phyloP scores from a whole-genome alignment of 2,113 vertebrate genomes.

The Bettongia penicillata region DNA sequence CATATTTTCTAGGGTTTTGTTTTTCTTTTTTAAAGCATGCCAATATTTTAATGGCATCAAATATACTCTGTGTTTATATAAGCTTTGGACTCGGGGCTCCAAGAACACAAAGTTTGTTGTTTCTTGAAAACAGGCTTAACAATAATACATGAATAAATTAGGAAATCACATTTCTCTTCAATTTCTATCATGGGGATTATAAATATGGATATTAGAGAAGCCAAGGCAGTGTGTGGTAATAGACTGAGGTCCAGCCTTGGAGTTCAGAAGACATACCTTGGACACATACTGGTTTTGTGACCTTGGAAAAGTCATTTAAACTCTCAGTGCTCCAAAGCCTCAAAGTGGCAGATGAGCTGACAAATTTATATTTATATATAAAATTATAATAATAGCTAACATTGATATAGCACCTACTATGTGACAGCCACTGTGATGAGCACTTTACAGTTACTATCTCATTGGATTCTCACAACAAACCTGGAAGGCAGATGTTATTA shows the following conservation, averaged over 20 bases:
- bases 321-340: not conserved
- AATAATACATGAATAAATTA: not conserved
- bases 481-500: not conserved
- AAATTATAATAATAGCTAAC: not conserved
- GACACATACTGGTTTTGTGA: not conserved
- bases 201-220: not conserved
- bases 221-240: not conserved
- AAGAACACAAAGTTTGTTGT: not conserved
- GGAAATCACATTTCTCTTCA: not conserved
- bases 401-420: not conserved
- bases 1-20: not conserved
- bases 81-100: not conserved
- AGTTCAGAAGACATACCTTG: not conserved
- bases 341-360: not conserved
- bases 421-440: not conserved
- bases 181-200: not conserved
- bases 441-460: not conserved
- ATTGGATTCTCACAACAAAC: not conserved
- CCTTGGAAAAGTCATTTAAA: not conserved
- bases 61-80: not conserved
- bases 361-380: not conserved
- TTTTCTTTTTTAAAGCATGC: not conserved
- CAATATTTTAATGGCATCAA: conserved; percentile 4
- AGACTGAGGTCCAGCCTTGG: not conserved
- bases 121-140: not conserved